These are phyloP conservation scores for Chaitophorus viminalis DNA, from an alignment of 2,888 invertebrate species.

Conservation along the genomic window DNA sequence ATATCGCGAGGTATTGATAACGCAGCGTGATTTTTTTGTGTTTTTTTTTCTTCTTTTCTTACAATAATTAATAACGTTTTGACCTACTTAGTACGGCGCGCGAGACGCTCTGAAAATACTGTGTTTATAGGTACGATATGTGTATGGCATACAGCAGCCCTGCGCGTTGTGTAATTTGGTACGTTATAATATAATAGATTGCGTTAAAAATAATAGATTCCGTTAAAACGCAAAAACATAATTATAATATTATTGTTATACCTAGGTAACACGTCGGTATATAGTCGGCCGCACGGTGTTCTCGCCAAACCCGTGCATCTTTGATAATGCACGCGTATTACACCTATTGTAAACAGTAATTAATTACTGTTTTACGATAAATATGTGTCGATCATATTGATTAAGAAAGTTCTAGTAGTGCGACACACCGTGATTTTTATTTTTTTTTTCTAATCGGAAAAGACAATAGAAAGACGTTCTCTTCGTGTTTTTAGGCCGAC, in stretches of 20 bases:
- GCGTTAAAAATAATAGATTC: not conserved
- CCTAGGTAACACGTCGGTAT: not conserved
- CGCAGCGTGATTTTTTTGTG: not conserved
- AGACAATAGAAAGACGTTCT: slow-evolving; percentile 37
- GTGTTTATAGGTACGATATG: no score
- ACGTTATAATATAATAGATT: not conserved
- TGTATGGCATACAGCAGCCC: no score
- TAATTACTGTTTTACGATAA: slow-evolving; percentile 23
- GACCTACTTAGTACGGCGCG: not conserved
- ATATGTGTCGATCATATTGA: slow-evolving; percentile 29
- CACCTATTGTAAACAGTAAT: not conserved
- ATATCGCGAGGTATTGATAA: not conserved
- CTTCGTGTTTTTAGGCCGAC: slow-evolving; percentile 38
- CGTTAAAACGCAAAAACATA: not conserved
- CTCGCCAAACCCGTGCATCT: not conserved
- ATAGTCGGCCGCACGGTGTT: no score
- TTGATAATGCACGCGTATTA: not conserved
- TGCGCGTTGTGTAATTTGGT: no score
- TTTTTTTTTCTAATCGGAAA: slow-evolving; percentile 16
- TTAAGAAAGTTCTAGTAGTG: slow-evolving; percentile 25
- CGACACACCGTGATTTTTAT: not conserved
- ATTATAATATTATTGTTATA: not conserved
- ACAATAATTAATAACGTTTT: not conserved
- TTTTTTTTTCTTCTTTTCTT: no score
- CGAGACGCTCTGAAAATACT: not conserved